Percentiles rank a stretch among this genome's conserved stretches.
phyloP scores from a whole-genome alignment of 2,888 invertebrate genomes.

The Luffia ferchaultella region DNA sequence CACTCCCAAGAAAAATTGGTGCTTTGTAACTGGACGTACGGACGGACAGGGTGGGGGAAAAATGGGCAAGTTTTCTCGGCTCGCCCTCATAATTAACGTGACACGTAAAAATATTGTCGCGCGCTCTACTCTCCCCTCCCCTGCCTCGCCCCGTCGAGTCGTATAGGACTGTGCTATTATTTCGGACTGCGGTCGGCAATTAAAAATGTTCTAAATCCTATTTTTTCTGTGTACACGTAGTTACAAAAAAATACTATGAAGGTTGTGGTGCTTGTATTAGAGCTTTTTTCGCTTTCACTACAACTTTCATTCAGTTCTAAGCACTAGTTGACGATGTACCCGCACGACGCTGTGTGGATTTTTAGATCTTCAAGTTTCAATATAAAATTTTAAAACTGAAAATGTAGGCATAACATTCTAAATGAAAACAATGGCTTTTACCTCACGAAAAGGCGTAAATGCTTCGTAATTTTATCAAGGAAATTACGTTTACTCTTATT shows the following conservation, averaged over 20 bases:
- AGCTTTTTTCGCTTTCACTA: neutral
- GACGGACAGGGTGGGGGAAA: neutral
- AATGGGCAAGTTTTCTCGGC: constrained; percentile 22
- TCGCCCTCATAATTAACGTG: constrained; percentile 31
- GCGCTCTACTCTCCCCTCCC: neutral
- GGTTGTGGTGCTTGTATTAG: neutral
- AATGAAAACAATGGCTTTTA: no score
- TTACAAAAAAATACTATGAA: neutral
- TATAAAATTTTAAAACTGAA: no score
- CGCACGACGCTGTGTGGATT: no score
- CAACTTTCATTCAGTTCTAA: neutral
- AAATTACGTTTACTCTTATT: no score
- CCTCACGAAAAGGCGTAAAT: no score
- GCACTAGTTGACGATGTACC: neutral
- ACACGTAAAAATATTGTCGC: constrained; percentile 28
- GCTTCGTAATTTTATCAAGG: no score
- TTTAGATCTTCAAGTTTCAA: neutral
- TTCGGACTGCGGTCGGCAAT: neutral
- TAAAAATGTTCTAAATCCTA: neutral
- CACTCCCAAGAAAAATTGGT: neutral
- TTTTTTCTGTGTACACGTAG: no score
- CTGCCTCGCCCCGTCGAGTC: neutral
- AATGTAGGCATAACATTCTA: no score
- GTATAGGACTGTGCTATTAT: neutral
- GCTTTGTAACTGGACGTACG: neutral